Conservation (phyloP, 2,113 vertebrate genomes). For the Nesogale talazaci region DNA sequence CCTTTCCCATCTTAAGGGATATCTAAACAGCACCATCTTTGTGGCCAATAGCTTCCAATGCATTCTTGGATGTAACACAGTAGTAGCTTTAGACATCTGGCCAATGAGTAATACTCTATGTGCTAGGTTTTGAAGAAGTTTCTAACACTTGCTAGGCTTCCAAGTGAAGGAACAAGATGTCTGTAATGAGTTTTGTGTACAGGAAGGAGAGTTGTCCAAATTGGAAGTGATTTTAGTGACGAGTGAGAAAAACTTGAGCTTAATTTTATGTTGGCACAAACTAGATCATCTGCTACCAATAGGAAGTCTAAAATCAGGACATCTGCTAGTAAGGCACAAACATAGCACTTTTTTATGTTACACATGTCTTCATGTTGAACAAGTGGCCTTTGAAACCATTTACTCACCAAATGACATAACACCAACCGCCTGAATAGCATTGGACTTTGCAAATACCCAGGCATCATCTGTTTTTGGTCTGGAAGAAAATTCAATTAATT, state of each 20-base stretch:
- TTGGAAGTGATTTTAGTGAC: slow-evolving; percentile 52
- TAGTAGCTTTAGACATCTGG: neutral
- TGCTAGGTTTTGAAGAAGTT: slow-evolving; percentile 35
- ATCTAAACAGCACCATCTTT: slow-evolving; percentile 44
- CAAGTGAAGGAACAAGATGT: slow-evolving; percentile 30
- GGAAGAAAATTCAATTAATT: slow-evolving; percentile 74
- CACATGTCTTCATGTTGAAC: neutral
- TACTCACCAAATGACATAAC: slow-evolving; percentile 98
- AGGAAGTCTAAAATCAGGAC: slow-evolving; percentile 41
- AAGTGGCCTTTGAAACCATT: slow-evolving; percentile 22
- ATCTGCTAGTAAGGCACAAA: neutral
- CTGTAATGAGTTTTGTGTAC: slow-evolving; percentile 25
- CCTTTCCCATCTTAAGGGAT: slow-evolving; percentile 27
- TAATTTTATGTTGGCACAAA: slow-evolving; percentile 42
- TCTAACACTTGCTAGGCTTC: slow-evolving; percentile 39
- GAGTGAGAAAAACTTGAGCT: slow-evolving; percentile 39
- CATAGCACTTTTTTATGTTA: neutral
- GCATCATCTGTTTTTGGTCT: slow-evolving; percentile 91
- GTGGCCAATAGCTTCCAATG: neutral
- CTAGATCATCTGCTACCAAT: slow-evolving; percentile 10
- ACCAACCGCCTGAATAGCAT: slow-evolving; percentile 92
- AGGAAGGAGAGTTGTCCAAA: slow-evolving; percentile 30
- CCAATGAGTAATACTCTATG: slow-evolving; percentile 17
- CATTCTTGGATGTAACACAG: neutral
- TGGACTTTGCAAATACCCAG: slow-evolving; percentile 94